Percentiles rank a stretch among this genome's conserved stretches.
phyloP scores from a whole-genome alignment of 1,140 invertebrate species.

The Brachionus plicatilis region DNA sequence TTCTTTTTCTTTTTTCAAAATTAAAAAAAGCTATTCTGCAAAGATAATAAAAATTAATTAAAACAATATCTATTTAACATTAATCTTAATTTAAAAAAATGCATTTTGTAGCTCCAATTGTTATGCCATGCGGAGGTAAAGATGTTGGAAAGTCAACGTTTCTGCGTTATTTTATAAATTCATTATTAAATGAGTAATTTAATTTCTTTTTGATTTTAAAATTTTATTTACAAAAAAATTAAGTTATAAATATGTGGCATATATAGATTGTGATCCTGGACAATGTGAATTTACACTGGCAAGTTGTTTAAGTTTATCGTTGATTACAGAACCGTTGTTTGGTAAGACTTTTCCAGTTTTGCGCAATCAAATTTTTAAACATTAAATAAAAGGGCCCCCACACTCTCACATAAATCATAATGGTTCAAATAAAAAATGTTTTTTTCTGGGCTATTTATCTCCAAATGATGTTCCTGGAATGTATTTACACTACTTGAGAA shows the following conservation, averaged over 20 bases:
- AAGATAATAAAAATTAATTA: too few species aligned
- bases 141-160: slow-evolving; percentile 41
- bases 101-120: background rate
- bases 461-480: background rate
- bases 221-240: background rate
- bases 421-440: background rate
- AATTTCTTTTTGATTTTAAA: background rate
- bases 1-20: background rate
- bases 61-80: background rate
- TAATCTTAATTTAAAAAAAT: background rate
- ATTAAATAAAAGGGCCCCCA: background rate
- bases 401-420: slow-evolving; percentile 26
- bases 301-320: slow-evolving; percentile 1
- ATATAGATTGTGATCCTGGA: slow-evolving; percentile 39
- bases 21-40: background rate
- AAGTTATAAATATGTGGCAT: background rate
- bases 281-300: slow-evolving; percentile 38
- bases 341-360: background rate
- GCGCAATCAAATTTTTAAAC: background rate
- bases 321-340: slow-evolving; percentile 15
- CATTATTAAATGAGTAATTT: slow-evolving; percentile 4
- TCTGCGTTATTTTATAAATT: slow-evolving; percentile 27
- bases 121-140: slow-evolving; percentile 31
- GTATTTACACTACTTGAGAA: slow-evolving; percentile 15
- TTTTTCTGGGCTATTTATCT: slow-evolving; percentile 18